These are phyloP conservation scores for Autographa pulchrina DNA, from an alignment of 2,888 invertebrate species.

Conservation along the genomic window DNA sequence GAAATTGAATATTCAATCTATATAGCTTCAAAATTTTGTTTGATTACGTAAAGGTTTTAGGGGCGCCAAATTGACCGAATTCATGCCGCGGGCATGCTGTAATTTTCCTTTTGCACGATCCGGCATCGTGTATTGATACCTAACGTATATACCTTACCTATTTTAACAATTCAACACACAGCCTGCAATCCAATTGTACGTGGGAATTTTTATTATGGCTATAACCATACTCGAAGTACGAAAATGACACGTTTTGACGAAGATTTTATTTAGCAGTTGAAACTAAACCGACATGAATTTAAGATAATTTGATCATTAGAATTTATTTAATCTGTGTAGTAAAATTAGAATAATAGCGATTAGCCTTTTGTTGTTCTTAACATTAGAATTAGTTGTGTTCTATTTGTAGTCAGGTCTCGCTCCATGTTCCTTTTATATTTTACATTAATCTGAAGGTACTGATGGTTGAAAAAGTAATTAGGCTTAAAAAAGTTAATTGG, in stretches of 20 bases:
- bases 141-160: slow-evolving; percentile 49
- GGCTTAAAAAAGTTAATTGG: background rate
- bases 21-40: slow-evolving; percentile 61
- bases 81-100: slow-evolving; percentile 50
- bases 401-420: background rate
- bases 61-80: slow-evolving; percentile 59
- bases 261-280: background rate
- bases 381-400: background rate
- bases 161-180: slow-evolving; percentile 60
- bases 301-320: background rate
- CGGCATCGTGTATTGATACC: slow-evolving; percentile 54
- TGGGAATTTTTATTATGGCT: slow-evolving; percentile 39
- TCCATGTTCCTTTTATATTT: background rate
- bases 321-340: slow-evolving; percentile 2
- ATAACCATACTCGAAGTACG: slow-evolving; percentile 7
- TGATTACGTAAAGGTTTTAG: slow-evolving; percentile 58
- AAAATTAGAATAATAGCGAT: background rate
- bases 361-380: background rate
- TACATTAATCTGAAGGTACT: slow-evolving; percentile 4
- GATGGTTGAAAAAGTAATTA: background rate
- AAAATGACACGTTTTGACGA: slow-evolving; percentile 8
- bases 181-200: slow-evolving; percentile 46
- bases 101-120: slow-evolving; percentile 56
- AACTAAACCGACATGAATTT: background rate
- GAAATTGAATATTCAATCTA: slow-evolving; percentile 55